Evolutionary conservation across 1,140 invertebrate species (phyloP).

Genomic region (Meloidogyne chitwoodi): DNA sequence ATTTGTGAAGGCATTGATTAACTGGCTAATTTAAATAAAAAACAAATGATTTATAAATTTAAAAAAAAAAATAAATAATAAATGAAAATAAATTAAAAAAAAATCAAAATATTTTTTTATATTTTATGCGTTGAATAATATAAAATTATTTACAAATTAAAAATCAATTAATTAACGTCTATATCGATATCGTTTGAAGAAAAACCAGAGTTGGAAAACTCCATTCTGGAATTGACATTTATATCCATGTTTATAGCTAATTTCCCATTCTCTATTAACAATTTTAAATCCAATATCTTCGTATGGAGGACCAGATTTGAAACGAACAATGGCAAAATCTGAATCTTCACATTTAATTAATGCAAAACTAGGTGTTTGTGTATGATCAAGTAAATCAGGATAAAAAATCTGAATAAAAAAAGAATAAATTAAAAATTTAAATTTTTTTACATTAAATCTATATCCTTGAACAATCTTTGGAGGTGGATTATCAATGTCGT

Average conservation of each 20-base stretch:
- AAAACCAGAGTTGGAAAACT: constrained; percentile 98
- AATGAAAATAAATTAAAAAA: background rate
- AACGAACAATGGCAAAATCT: constrained; percentile 89
- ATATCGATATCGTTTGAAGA: constrained; percentile 95
- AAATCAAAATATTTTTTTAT: background rate
- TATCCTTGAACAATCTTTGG: constrained; percentile 99
- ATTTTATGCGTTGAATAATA: constrained; percentile 1
- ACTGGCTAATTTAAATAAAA: background rate
- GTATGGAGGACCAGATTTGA: constrained; percentile 94
- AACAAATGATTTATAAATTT: background rate
- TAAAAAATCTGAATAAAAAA: constrained; percentile 77
- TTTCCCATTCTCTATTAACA: constrained; percentile 97
- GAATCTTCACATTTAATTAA: constrained; percentile 63
- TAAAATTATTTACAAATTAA: background rate
- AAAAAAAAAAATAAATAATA: background rate
- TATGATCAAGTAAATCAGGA: constrained; percentile 94
- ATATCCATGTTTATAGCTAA: constrained; percentile 94
- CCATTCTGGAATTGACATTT: constrained; percentile 98
- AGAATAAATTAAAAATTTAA: background rate
- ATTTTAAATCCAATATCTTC: constrained; percentile 99
- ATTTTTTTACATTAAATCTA: constrained; percentile 80
- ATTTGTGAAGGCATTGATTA: background rate
- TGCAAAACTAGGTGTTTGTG: constrained; percentile 85
- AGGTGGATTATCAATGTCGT: constrained; percentile 99
- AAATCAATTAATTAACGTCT: constrained; percentile 69